These are phyloP conservation scores for Cyprinus carpio DNA, from an alignment of 2,113 vertebrate genomes.

Conservation along the genomic window DNA sequence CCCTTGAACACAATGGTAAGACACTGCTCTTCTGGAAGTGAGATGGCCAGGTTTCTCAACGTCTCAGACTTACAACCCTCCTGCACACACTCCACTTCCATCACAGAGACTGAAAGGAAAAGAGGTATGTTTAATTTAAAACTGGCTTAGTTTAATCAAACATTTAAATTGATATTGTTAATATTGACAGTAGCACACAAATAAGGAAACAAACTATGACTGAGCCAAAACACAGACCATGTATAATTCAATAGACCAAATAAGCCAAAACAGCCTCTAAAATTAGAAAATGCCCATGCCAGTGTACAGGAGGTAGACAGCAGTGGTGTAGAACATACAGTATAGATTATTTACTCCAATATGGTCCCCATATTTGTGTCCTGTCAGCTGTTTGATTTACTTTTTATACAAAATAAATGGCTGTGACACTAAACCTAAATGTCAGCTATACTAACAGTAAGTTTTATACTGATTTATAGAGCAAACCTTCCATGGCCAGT, in stretches of 20 bases:
- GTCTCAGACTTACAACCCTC: conserved; percentile 89
- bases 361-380: neutral
- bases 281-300: neutral
- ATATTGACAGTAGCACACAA: neutral
- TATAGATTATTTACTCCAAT: neutral
- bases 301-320: neutral
- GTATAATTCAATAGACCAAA: conserved; percentile 2
- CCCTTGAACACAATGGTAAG: conserved; percentile 89
- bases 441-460: too few relatives aligned
- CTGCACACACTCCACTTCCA: conserved; percentile 85
- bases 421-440: too few relatives aligned
- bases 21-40: conserved; percentile 78
- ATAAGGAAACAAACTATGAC: neutral
- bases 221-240: neutral
- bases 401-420: too few relatives aligned
- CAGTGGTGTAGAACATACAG: neutral
- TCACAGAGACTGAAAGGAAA: conserved; percentile 80
- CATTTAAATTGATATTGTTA: neutral
- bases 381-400: too few relatives aligned
- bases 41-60: conserved; percentile 70
- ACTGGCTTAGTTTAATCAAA: neutral
- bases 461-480: too few relatives aligned
- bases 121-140: neutral
- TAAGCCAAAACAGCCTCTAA: neutral
- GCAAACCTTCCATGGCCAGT: too few relatives aligned